A percentile compares a stretch with the other conserved stretches of the same genome.
These are phyloP conservation scores for Ametastegia equiseti DNA, from an alignment of 2,888 invertebrate genomes.

Conservation along the genomic window DNA sequence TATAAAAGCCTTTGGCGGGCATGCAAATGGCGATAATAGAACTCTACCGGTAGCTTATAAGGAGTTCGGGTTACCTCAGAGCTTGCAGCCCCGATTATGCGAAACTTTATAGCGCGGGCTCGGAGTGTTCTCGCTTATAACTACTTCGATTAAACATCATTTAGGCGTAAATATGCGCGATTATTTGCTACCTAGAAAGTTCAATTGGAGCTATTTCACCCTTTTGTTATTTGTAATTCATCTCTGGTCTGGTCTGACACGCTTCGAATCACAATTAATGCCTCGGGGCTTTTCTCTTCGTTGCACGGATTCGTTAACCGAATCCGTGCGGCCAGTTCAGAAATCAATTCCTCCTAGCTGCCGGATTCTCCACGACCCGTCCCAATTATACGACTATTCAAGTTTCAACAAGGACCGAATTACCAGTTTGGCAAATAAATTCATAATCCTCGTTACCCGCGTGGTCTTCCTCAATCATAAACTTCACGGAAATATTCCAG, in stretches of 20 bases:
- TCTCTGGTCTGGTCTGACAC: slow-evolving; percentile 6
- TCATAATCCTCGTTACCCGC: too few relatives aligned
- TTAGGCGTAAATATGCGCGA: slow-evolving; percentile 2
- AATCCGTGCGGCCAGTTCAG: not conserved
- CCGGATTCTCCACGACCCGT: not conserved
- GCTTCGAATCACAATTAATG: slow-evolving; percentile 1
- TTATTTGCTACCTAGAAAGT: slow-evolving; percentile 3
- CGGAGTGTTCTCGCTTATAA: not conserved
- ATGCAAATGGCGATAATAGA: slow-evolving; percentile 46
- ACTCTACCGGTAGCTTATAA: slow-evolving; percentile 20
- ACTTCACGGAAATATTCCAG: not conserved
- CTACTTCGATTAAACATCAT: slow-evolving; percentile 31
- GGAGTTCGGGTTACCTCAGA: slow-evolving; percentile 9
- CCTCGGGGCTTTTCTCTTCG: not conserved
- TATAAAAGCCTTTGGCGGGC: slow-evolving; percentile 34
- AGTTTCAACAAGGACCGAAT: not conserved
- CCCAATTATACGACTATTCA: not conserved
- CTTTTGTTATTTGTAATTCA: not conserved
- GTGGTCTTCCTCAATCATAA: too few relatives aligned
- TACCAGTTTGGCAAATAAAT: not conserved
- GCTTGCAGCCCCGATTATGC: slow-evolving; percentile 26
- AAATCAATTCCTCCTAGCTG: not conserved
- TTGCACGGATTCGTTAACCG: not conserved
- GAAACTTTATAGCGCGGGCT: slow-evolving; percentile 5
- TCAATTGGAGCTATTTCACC: not conserved